These are phyloP conservation scores for Spisula solida DNA, from an alignment of 2,888 invertebrate genomes.

Conservation along the genomic window DNA sequence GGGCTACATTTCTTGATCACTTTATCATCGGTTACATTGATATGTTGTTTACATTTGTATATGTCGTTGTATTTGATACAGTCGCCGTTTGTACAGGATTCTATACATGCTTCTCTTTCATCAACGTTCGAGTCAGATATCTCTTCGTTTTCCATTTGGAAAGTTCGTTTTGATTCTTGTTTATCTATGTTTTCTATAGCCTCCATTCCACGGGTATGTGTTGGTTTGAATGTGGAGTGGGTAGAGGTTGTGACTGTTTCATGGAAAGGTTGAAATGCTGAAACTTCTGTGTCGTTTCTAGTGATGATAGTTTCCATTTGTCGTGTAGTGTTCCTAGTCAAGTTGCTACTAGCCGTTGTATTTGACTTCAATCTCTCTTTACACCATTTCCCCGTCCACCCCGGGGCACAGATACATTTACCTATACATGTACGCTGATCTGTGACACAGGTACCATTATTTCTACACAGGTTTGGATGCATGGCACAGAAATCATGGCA, in stretches of 20 bases:
- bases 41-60: constrained; percentile 58
- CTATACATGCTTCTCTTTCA: constrained; percentile 35
- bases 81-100: constrained; percentile 55
- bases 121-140: not conserved
- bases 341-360: not conserved
- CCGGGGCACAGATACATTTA: constrained; percentile 67
- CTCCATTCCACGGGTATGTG: not conserved
- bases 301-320: not conserved
- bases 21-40: constrained; percentile 31
- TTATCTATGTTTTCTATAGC: not conserved
- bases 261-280: not conserved
- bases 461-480: constrained; percentile 57
- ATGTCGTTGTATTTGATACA: constrained; percentile 56
- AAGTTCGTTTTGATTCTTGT: not conserved
- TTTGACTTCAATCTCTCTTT: constrained; percentile 22
- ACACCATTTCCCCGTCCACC: constrained; percentile 71
- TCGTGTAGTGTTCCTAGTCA: not conserved
- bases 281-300: not conserved
- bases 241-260: not conserved
- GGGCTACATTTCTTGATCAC: constrained; percentile 55
- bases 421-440: constrained; percentile 67
- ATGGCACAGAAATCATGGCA: constrained; percentile 66
- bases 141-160: not conserved
- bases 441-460: constrained; percentile 69
- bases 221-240: not conserved